A percentile compares a stretch with the other conserved stretches of the same genome.
These are phyloP conservation scores for Mesocricetus auratus DNA, from an alignment of 2,113 vertebrate genomes.

Conservation along the genomic window DNA sequence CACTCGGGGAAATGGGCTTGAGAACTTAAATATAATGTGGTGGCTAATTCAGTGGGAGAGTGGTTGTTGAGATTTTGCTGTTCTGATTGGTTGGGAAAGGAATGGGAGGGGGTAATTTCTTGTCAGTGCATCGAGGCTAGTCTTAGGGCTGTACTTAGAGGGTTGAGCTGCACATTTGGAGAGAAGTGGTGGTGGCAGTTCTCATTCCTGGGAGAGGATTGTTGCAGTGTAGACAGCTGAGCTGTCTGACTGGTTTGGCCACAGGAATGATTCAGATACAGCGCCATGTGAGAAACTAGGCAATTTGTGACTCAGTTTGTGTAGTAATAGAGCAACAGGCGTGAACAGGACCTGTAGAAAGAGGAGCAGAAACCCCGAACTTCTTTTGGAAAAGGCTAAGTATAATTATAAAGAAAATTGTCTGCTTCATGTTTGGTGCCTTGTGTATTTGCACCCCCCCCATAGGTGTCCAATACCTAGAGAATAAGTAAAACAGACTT, in stretches of 20 bases:
- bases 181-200: neutral
- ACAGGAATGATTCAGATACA: constrained; percentile 46
- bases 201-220: neutral
- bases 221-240: constrained; percentile 7
- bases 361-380: neutral
- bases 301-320: constrained; percentile 48
- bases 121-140: neutral
- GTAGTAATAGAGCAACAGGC: neutral
- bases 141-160: neutral
- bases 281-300: constrained; percentile 18
- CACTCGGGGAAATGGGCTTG: neutral
- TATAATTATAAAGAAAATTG: neutral
- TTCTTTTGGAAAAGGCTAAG: neutral
- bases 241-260: constrained; percentile 75
- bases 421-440: neutral
- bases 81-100: neutral
- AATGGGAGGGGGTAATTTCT: neutral
- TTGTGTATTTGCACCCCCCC: neutral
- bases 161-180: neutral
- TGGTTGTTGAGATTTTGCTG: neutral
- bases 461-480: neutral
- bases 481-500: too few relatives aligned
- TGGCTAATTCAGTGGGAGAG: neutral
- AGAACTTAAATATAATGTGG: neutral
- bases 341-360: neutral